These are phyloP conservation scores for Puffinus mauretanicus DNA, from an alignment of 2,113 vertebrate genomes.

Conservation along the genomic window DNA sequence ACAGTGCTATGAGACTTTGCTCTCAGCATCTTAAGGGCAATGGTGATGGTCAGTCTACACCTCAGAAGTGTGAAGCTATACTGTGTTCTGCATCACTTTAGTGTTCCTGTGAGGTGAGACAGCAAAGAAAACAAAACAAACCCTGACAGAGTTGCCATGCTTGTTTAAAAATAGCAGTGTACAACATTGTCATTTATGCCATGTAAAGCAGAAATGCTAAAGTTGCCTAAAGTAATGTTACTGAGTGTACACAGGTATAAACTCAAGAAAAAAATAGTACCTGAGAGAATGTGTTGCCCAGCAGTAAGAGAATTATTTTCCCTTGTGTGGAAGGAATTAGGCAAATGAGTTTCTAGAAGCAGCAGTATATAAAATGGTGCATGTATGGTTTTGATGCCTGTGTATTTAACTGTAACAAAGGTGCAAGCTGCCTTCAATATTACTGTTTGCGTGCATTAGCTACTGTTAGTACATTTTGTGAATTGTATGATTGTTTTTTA, in stretches of 20 bases:
- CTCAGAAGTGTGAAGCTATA: background rate
- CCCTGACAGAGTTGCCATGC: background rate
- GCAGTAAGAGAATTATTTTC: background rate
- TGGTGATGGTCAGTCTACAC: background rate
- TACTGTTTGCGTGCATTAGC: background rate
- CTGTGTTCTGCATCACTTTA: background rate
- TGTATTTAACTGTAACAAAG: background rate
- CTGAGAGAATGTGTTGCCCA: background rate
- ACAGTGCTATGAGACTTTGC: background rate
- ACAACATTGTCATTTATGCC: too few relatives aligned
- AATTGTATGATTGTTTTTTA: background rate
- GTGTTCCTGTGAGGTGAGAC: background rate
- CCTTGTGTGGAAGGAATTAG: background rate
- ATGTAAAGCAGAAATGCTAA: background rate
- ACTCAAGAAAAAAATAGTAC: background rate
- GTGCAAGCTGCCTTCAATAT: background rate
- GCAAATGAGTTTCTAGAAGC: background rate
- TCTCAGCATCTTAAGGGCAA: background rate
- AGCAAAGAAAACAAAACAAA: background rate
- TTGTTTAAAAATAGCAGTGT: background rate
- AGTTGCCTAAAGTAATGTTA: background rate
- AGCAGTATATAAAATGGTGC: background rate
- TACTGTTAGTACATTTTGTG: background rate
- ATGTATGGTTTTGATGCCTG: background rate
- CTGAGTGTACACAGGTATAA: background rate